These are phyloP conservation scores for Hydropsyche betteni DNA, from an alignment of 2,888 invertebrate species.

Conservation along the genomic window DNA sequence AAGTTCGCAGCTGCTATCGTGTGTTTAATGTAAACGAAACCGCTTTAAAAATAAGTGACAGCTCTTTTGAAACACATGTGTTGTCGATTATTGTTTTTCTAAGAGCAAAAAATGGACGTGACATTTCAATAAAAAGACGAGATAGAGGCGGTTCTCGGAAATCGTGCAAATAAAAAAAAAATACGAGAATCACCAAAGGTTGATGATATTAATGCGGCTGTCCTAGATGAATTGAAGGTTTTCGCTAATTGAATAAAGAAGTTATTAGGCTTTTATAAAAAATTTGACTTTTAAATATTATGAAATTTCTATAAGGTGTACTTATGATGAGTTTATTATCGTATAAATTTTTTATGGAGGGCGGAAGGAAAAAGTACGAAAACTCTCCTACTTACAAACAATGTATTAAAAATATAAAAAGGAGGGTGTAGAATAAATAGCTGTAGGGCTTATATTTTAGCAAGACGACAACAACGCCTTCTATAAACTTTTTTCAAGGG, in stretches of 20 bases:
- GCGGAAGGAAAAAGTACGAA: constrained; percentile 5
- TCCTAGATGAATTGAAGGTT: too few relatives aligned
- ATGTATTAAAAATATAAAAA: constrained; percentile 23
- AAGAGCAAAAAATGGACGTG: constrained; percentile 3
- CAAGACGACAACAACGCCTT: constrained; percentile 15
- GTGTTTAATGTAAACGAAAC: neutral
- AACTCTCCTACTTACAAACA: constrained; percentile 28
- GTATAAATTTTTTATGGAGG: constrained; percentile 23
- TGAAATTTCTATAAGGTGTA: neutral
- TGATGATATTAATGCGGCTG: too few relatives aligned
- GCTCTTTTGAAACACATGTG: constrained; percentile 23
- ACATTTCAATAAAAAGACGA: constrained; percentile 16
- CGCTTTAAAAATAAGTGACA: constrained; percentile 15
- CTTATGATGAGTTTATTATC: constrained; percentile 24
- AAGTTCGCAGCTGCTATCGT: neutral
- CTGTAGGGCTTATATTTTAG: constrained; percentile 22
- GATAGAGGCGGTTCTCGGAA: neutral
- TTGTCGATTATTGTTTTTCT: constrained; percentile 20
- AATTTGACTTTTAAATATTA: too few relatives aligned
- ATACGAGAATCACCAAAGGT: too few relatives aligned
- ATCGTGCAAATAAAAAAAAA: too few relatives aligned
- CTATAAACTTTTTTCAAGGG: neutral
- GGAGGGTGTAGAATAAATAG: constrained; percentile 26
- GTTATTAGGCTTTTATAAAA: too few relatives aligned
- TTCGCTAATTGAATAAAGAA: too few relatives aligned